Base-by-base conservation (phyloP, 2,888 invertebrate genomes). In the Caenorhabditis auriculariae region DNA sequence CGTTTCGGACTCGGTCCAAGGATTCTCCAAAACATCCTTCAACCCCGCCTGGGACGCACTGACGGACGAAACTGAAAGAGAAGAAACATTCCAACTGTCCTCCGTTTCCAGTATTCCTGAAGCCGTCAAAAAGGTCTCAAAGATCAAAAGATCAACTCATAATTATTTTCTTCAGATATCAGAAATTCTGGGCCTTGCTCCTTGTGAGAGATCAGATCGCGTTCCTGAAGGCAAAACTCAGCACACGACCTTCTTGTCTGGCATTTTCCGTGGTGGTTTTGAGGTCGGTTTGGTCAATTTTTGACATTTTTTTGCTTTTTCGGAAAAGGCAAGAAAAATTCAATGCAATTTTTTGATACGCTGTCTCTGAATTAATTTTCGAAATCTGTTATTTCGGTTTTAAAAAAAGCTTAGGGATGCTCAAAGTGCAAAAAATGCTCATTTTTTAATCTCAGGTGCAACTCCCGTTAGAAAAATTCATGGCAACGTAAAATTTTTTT, bases 11-110 rank as follows among this genome's bases (percentile, higher is more conserved):
- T 91, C 91, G 84, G 88, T 93, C 71, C 89, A 90, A 82, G 87
- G 88, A 72, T 87, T 89, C 21, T 87, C 88, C 74, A 89, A 89
- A 80, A 87, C 87, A 27, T 89, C 90, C 83, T 91, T 90, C 85
- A 87, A 87, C 15, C 87, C 88, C 3, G 87, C 88, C n/a, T 91
- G 91, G 78, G 75, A 80, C 42, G 65, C 67, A 0, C 39, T 73
- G 90, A 90, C 90, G 50, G 86, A 88, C 38, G 57, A 59, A 42
- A 64, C 54, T 7, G 54, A 59, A 84, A 87, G 90, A 7, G 91
- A 91, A 74, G 95, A 96, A 75, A 95, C 95, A 0, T 99, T 91
- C 82, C 90, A 90, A 0, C 85, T 99, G 19, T 88, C 91, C 0
- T 87, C 88, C 3, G 88, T 91, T 70, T 88, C 86, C 60, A 88